phyloP scores from a whole-genome alignment of 2,113 vertebrate species.

The Rhipidura dahli region DNA sequence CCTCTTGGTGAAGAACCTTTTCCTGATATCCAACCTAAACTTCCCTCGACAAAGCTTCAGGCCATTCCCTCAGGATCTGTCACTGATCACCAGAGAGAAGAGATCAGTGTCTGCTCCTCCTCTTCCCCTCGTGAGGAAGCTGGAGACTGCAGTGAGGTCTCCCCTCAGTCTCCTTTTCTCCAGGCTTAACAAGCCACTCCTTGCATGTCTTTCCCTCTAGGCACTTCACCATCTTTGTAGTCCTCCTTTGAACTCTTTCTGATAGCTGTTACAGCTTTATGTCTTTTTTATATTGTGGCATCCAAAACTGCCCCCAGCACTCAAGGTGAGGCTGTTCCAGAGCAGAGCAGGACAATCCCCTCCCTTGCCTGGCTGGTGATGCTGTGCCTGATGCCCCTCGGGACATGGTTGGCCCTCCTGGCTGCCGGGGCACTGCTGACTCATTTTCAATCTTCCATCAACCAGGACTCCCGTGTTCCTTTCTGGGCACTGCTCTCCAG shows the following conservation, averaged over 20 bases:
- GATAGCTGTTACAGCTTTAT: not conserved
- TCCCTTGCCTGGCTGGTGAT: accelerated
- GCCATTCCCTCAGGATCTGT: not conserved
- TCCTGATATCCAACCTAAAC: not conserved
- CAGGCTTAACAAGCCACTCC: not conserved
- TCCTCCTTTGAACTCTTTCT: not conserved
- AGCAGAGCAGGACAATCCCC: not conserved
- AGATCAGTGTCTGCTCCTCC: not conserved
- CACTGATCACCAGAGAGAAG: not conserved
- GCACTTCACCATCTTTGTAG: not conserved
- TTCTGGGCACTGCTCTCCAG: not conserved
- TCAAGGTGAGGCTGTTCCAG: accelerated
- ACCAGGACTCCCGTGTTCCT: not conserved
- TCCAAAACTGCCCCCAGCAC: not conserved
- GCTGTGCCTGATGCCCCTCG: not conserved
- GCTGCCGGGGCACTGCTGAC: not conserved
- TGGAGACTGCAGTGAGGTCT: not conserved
- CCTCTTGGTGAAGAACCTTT: not conserved
- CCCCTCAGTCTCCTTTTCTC: too few relatives aligned
- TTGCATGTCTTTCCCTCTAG: not conserved
- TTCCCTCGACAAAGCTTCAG: not conserved
- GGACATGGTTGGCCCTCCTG: accelerated
- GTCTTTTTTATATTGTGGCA: not conserved
- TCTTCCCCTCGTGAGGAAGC: not conserved
- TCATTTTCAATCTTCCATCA: accelerated